Conservation (phyloP, 1,140 invertebrate genomes). For the Bombus waltoni region DNA sequence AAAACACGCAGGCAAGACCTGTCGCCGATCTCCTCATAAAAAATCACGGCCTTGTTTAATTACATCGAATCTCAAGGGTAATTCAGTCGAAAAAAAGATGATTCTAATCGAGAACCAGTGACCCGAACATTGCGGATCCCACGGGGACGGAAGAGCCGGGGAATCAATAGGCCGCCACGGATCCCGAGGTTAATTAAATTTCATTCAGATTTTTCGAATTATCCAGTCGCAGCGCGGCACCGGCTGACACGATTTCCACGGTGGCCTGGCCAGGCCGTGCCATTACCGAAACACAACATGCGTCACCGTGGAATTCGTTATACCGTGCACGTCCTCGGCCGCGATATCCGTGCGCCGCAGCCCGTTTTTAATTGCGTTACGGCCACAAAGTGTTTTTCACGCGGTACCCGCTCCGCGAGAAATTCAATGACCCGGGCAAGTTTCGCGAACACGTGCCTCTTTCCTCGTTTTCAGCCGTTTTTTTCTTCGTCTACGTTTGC, state of each 20-base stretch:
- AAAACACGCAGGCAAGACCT: no score
- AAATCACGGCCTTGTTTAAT: background rate
- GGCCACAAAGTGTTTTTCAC: constrained; percentile 41
- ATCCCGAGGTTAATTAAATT: constrained; percentile 64
- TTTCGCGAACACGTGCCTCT: background rate
- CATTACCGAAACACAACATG: constrained; percentile 52
- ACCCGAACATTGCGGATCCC: constrained; percentile 23
- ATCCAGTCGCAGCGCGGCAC: constrained; percentile 26
- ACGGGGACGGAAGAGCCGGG: constrained; percentile 18
- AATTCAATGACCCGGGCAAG: constrained; percentile 31
- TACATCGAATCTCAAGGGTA: background rate
- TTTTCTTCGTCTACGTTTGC: background rate
- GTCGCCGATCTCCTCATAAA: background rate
- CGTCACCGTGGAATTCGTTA: constrained; percentile 46
- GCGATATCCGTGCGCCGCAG: constrained; percentile 6
- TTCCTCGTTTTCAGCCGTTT: background rate
- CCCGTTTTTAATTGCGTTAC: constrained; percentile 48
- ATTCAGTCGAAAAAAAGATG: background rate
- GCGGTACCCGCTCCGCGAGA: background rate
- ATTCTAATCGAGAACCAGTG: constrained; percentile 36
- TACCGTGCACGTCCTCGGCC: constrained; percentile 35
- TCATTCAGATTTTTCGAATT: constrained; percentile 65
- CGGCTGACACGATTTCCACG: constrained; percentile 63
- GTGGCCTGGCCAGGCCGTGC: background rate
- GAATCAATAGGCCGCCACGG: constrained; percentile 58